Percentiles rank a stretch among this genome's conserved stretches.
These are phyloP conservation scores for Hypsopygia costalis DNA, from an alignment of 2,888 invertebrate genomes.

Conservation along the genomic window DNA sequence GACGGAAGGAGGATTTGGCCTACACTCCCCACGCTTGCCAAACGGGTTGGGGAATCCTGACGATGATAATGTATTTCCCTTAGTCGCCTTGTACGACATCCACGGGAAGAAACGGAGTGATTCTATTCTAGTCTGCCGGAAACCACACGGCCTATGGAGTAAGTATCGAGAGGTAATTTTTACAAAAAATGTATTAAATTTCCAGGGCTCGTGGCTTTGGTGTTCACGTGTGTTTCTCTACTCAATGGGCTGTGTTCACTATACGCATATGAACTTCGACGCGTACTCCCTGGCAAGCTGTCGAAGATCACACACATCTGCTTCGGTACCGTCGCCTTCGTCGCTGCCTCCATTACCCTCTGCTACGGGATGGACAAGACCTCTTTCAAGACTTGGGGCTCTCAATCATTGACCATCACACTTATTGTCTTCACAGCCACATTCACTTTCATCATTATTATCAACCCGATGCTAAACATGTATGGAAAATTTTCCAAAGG, in stretches of 20 bases:
- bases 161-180: too few relatives aligned
- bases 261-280: slow-evolving; percentile 36
- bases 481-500: slow-evolving; percentile 24
- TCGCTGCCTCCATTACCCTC: slow-evolving; percentile 36
- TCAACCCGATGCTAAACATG: slow-evolving; percentile 43
- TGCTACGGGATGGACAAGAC: slow-evolving; percentile 48
- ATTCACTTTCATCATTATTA: slow-evolving; percentile 39
- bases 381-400: slow-evolving; percentile 41
- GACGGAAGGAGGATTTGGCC: too few relatives aligned
- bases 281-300: slow-evolving; percentile 28
- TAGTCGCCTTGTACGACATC: too few relatives aligned
- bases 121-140: too few relatives aligned
- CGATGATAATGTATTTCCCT: too few relatives aligned
- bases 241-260: slow-evolving; percentile 39
- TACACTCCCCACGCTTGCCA: too few relatives aligned
- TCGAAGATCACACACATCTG: slow-evolving; percentile 43
- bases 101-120: too few relatives aligned
- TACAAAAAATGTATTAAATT: too few relatives aligned
- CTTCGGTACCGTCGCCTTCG: slow-evolving; percentile 43
- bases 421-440: slow-evolving; percentile 36
- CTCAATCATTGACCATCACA: slow-evolving; percentile 25
- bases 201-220: slow-evolving; percentile 41
- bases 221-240: slow-evolving; percentile 40
- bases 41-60: too few relatives aligned
- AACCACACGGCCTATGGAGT: too few relatives aligned